Base-by-base conservation (phyloP, 2,888 invertebrate species). In the Tenthredo amoena region DNA sequence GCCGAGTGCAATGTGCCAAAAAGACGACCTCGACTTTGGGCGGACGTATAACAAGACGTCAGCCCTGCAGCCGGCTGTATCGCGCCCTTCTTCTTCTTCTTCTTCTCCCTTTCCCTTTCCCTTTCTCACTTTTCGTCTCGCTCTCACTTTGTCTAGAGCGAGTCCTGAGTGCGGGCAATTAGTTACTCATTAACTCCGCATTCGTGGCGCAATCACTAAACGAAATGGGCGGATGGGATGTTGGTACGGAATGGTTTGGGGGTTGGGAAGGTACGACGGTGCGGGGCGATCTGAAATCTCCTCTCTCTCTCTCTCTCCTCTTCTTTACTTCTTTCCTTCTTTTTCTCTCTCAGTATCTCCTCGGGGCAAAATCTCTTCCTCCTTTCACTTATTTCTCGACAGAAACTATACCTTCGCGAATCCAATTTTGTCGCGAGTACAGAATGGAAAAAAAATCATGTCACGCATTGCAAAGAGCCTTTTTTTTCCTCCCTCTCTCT, bases 211-310 rank as follows among this genome's bases (percentile, higher is more conserved):
- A 71, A 83, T 83, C 83, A 71, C 83, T 71, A 65, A 83, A 43
- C 68, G 83, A 83, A 71, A 83, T 71, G 83, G 81, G 81, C 58
- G 62, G 58, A 81, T 81, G 58, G 81, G 81, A 58, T 62, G 81
- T 74, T 43, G 37, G 72, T 71, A 55, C n/a, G 68, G 47, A 84
- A 72, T 55, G 68, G 68, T 21, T 82, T 47, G 31, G 83, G 31
- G 83, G 68, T 21, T 84, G 40, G 21, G 83, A 86, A 87, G 87
- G 71, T 87, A 86, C 86, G 84, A 89, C 89, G 87, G 40, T 34
- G 76, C 50, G 65, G 83, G 74, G 55, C 68, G 71, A 34, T 74
- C 58, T 37, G 10, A 15, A 74, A 50, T 84, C 62, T 43, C 85
- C 65, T 71, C 72, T 84, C 86, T 43, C 83, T 58, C 79, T 84